Conservation (phyloP, 2,113 vertebrate genomes). For the Phocoena sinus region DNA sequence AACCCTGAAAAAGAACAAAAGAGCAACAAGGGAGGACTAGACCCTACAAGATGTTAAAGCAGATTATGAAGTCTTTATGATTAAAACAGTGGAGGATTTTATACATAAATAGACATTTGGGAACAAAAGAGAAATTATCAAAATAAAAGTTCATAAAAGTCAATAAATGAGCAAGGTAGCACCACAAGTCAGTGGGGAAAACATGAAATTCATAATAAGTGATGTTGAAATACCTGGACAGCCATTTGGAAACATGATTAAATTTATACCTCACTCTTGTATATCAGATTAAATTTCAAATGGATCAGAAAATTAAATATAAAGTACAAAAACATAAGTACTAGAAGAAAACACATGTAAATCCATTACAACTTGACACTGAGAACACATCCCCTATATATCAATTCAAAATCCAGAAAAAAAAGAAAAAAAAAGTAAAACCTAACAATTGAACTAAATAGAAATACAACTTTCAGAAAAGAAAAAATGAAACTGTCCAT, state of each 20-base stretch:
- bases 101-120: background rate
- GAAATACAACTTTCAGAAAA: background rate
- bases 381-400: background rate
- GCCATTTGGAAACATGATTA: background rate
- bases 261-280: background rate
- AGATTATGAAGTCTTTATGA: background rate
- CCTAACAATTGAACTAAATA: background rate
- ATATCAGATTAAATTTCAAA: background rate
- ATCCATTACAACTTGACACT: background rate
- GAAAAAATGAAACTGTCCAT: background rate
- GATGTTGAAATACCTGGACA: background rate
- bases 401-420: background rate
- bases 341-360: background rate
- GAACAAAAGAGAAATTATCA: background rate
- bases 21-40: background rate
- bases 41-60: background rate
- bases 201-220: background rate
- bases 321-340: background rate
- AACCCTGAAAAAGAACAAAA: background rate
- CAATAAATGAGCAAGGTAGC: background rate
- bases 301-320: conserved; percentile 3
- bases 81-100: background rate
- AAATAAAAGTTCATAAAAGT: background rate
- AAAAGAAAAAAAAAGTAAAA: background rate
- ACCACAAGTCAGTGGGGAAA: background rate